A percentile compares a stretch with the other conserved stretches of the same genome.
Conservation (phyloP, 1,140 invertebrate genomes). For the Rhysida immarginata region DNA sequence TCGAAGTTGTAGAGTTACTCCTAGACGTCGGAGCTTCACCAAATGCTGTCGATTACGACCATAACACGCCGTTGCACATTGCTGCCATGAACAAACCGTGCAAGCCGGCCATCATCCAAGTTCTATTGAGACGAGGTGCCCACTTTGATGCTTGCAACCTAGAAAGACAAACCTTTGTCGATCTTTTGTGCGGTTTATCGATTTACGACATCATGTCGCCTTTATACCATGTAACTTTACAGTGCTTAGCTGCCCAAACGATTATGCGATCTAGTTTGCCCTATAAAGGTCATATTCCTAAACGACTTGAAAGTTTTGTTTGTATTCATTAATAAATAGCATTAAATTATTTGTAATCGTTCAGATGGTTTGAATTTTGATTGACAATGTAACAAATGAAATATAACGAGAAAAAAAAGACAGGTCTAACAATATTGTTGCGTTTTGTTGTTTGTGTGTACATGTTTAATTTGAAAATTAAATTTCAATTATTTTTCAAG, state of each 20-base stretch:
- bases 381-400: too few relatives aligned
- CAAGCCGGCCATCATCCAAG: slow-evolving; percentile 41
- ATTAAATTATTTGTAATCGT: too few relatives aligned
- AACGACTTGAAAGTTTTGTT: slow-evolving; percentile 18
- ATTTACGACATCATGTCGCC: slow-evolving; percentile 54
- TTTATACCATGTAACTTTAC: slow-evolving; percentile 56
- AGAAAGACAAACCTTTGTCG: slow-evolving; percentile 56
- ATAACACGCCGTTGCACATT: slow-evolving; percentile 69
- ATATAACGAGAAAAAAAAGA: too few relatives aligned
- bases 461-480: too few relatives aligned
- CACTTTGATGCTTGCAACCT: slow-evolving; percentile 77
- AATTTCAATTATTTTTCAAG: too few relatives aligned
- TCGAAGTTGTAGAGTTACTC: slow-evolving; percentile 55
- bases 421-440: too few relatives aligned
- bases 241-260: slow-evolving; percentile 61
- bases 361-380: too few relatives aligned
- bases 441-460: too few relatives aligned
- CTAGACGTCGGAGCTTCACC: slow-evolving; percentile 66
- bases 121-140: slow-evolving; percentile 56
- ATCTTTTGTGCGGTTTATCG: slow-evolving; percentile 41
- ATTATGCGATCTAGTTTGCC: slow-evolving; percentile 47
- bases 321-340: slow-evolving; percentile 11
- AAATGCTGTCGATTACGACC: slow-evolving; percentile 45
- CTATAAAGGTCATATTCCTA: slow-evolving; percentile 43
- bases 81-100: slow-evolving; percentile 38